Percentiles rank a stretch among this genome's conserved stretches.
Conservation (phyloP, 2,113 vertebrate genomes). For the Turnix velox region DNA sequence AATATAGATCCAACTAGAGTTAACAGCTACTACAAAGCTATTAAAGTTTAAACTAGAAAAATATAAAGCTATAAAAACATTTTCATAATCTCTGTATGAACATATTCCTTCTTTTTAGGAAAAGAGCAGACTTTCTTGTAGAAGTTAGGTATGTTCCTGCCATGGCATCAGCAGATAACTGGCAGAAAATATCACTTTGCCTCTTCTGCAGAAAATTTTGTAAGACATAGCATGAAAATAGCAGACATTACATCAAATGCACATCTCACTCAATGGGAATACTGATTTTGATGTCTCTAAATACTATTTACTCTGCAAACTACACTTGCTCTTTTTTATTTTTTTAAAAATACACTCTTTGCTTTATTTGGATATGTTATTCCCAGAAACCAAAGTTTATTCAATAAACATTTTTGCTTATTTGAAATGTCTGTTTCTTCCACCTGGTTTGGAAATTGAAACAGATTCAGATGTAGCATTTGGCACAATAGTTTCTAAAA, state of each 20-base stretch:
- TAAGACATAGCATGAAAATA: constrained; percentile 9
- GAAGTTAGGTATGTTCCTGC: background rate
- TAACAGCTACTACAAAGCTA: background rate
- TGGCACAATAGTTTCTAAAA: background rate
- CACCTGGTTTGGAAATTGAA: background rate
- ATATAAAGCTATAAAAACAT: background rate
- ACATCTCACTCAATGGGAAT: constrained; percentile 4
- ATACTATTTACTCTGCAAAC: background rate
- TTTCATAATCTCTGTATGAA: background rate
- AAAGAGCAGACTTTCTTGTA: background rate
- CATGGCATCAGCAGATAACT: background rate
- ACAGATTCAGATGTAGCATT: background rate
- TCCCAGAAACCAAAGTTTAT: background rate
- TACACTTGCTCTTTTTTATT: background rate
- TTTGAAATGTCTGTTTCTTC: background rate
- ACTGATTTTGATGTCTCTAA: constrained; percentile 21
- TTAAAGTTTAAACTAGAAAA: background rate
- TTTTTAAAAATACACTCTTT: background rate
- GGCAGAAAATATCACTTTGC: background rate
- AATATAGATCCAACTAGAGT: background rate
- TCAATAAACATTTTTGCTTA: background rate
- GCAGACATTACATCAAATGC: constrained; percentile 18
- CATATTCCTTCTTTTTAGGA: background rate
- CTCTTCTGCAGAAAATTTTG: background rate
- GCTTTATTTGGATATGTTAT: background rate